These are phyloP conservation scores for Neotoma lepida DNA, from an alignment of 2,113 vertebrate genomes.

Conservation along the genomic window DNA sequence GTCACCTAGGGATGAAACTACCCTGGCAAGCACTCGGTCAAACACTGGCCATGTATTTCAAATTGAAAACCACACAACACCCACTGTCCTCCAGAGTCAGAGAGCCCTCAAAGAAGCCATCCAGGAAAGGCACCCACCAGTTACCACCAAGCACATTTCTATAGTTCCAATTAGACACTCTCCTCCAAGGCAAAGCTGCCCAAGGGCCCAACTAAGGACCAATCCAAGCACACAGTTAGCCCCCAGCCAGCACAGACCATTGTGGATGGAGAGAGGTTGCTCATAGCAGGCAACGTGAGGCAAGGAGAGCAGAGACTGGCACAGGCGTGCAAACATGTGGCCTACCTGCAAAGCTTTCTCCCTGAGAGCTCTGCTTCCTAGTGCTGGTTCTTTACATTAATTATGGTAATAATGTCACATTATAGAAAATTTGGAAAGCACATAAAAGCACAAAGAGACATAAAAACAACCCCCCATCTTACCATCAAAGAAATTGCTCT, in stretches of 20 bases:
- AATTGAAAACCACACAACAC: neutral
- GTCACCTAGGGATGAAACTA: too few species aligned
- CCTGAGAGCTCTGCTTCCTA: neutral
- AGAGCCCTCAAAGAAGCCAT: neutral
- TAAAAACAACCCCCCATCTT: neutral
- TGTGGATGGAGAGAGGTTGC: accelerated
- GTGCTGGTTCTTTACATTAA: neutral
- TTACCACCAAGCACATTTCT: neutral
- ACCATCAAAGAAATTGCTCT: neutral
- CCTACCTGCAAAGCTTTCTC: accelerated
- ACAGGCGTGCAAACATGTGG: accelerated
- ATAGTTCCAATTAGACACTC: neutral
- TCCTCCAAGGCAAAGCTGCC: neutral
- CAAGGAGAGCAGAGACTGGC: neutral
- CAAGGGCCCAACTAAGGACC: accelerated
- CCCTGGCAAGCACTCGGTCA: accelerated
- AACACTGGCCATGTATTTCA: accelerated
- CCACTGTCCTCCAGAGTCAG: neutral
- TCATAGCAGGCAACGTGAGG: accelerated
- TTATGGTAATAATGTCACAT: neutral
- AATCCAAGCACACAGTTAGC: too few species aligned
- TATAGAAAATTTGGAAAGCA: neutral
- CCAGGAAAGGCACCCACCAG: neutral
- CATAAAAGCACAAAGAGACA: neutral
- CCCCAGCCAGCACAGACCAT: accelerated